These are phyloP conservation scores for Caloenas nicobarica DNA, from an alignment of 2,113 vertebrate species.

Conservation along the genomic window DNA sequence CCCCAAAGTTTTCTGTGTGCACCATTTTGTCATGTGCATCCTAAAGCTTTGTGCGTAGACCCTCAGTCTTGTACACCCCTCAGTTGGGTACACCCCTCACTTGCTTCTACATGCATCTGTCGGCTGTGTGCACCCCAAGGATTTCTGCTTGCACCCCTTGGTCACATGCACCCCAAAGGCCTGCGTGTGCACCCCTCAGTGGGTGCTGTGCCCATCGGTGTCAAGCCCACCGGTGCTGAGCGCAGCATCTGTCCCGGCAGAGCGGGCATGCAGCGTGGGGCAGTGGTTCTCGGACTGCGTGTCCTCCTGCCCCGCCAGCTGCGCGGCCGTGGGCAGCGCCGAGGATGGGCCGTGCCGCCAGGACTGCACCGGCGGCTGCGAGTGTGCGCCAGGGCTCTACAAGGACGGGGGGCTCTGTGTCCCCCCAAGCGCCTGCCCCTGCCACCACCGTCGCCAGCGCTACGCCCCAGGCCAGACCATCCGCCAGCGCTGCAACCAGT, in stretches of 20 bases:
- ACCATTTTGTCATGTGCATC: too few species aligned
- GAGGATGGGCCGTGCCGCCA: constrained; percentile 73
- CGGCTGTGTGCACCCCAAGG: too few species aligned
- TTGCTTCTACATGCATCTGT: not conserved
- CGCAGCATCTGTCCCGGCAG: constrained; percentile 23
- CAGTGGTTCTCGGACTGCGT: constrained; percentile 86
- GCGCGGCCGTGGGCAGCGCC: constrained; percentile 54
- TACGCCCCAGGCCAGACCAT: constrained; percentile 79
- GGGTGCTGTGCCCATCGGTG: too few species aligned
- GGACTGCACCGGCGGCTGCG: constrained; percentile 87
- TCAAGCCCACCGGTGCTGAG: not conserved
- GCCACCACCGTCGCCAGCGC: constrained; percentile 79
- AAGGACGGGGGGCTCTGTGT: constrained; percentile 77
- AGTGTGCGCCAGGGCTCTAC: constrained; percentile 80
- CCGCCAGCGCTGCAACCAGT: constrained; percentile 84
- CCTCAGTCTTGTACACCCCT: not conserved
- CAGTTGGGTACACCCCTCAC: not conserved
- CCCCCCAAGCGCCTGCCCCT: constrained; percentile 78
- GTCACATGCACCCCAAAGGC: not conserved
- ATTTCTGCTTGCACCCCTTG: not conserved
- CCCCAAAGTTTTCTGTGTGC: not conserved
- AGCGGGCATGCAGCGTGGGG: constrained; percentile 73
- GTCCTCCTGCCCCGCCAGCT: constrained; percentile 85
- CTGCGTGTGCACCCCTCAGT: too few species aligned
- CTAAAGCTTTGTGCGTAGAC: too few species aligned